Percentiles rank a stretch among this genome's conserved stretches.
Conservation (phyloP, 2,113 vertebrate species). For the Epinephelus fuscoguttatus region DNA sequence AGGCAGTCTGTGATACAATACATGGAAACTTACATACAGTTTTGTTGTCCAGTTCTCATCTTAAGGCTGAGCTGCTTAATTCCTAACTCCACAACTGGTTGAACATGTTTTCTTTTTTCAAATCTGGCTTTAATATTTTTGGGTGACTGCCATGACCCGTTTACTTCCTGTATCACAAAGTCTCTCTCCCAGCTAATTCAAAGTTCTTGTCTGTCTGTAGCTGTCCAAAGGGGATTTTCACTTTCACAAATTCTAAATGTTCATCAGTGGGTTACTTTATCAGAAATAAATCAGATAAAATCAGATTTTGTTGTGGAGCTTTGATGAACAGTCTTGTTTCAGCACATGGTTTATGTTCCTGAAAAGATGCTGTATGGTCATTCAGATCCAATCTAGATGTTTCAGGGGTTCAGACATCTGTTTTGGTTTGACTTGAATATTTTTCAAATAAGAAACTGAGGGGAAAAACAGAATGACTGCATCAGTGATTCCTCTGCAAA, state of each 20-base stretch:
- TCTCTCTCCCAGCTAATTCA: constrained; percentile 37
- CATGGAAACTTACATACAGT: not conserved
- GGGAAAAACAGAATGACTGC: not conserved
- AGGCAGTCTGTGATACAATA: not conserved
- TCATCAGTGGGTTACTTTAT: not conserved
- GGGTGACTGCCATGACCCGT: constrained; percentile 48
- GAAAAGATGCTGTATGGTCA: not conserved
- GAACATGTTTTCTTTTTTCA: constrained; percentile 32
- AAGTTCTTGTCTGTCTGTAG: constrained; percentile 6
- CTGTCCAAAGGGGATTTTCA: constrained; percentile 10
- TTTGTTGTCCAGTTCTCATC: not conserved
- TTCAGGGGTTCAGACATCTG: not conserved
- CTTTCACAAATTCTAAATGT: not conserved
- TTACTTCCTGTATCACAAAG: constrained; percentile 47
- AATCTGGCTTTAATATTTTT: constrained; percentile 47
- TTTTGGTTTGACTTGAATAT: not conserved
- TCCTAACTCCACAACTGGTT: constrained; percentile 12
- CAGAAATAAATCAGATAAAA: not conserved
- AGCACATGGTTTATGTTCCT: not conserved
- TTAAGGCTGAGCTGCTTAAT: constrained; percentile 25
- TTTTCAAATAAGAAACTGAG: not conserved
- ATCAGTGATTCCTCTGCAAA: not conserved
- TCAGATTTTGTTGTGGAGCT: not conserved
- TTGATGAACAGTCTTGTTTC: not conserved
- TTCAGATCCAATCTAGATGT: not conserved